Conservation (phyloP, 2,113 vertebrate genomes). For the Cebus imitator region DNA sequence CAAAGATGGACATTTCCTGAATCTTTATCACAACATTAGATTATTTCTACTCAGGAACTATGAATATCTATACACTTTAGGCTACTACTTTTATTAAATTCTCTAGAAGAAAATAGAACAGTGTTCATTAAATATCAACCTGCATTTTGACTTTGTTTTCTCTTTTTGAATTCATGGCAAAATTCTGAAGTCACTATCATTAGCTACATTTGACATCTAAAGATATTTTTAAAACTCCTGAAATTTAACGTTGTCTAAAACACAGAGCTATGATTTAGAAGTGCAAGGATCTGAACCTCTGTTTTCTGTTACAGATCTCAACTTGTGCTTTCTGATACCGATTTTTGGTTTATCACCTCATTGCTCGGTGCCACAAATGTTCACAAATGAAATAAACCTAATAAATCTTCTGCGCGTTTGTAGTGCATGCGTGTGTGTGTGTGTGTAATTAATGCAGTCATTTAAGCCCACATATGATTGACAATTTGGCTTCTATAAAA, state of each 20-base stretch:
- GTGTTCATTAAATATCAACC: neutral
- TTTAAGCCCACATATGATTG: neutral
- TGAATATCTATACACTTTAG: neutral
- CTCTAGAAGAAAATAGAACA: neutral
- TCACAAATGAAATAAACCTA: neutral
- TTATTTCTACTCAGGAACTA: neutral
- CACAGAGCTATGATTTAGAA: neutral
- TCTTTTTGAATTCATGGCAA: neutral
- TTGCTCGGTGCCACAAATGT: neutral
- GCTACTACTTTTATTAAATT: neutral
- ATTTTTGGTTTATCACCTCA: neutral
- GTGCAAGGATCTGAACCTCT: neutral
- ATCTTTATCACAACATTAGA: neutral
- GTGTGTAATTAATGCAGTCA: neutral
- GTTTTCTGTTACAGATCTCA: neutral
- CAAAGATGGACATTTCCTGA: neutral
- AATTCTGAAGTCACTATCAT: neutral
- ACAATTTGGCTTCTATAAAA: neutral
- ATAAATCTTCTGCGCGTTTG: neutral
- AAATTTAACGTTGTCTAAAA: neutral
- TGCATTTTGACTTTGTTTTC: constrained; percentile 14
- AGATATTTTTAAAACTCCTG: neutral
- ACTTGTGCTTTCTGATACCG: neutral
- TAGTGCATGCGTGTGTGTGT: neutral
- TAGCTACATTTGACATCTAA: neutral